phyloP scores from a whole-genome alignment of 2,797 vertebrate species.

The Streptopelia turtur region DNA sequence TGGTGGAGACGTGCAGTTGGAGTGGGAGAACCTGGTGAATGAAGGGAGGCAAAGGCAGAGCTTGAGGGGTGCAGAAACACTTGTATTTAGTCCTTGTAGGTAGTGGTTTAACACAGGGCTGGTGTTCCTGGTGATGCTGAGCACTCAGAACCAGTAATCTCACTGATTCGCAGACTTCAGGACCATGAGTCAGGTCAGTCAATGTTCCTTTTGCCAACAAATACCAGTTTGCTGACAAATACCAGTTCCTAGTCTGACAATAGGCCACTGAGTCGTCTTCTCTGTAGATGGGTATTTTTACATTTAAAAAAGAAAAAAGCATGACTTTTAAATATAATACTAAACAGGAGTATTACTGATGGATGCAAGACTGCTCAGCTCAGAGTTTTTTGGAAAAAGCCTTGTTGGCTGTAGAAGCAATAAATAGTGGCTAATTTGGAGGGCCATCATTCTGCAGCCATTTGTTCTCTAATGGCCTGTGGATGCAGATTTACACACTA shows the following conservation, averaged over 20 bases:
- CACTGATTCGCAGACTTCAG: background rate
- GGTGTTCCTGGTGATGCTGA: background rate
- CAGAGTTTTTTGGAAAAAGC: background rate
- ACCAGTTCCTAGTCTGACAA: background rate
- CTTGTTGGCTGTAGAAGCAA: background rate
- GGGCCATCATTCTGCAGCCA: background rate
- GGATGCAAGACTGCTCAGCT: background rate
- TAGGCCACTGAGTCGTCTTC: background rate
- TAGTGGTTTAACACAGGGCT: rapidly evolving
- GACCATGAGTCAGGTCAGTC: background rate
- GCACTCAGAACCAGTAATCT: background rate
- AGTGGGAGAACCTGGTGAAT: background rate
- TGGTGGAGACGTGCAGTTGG: rapidly evolving
- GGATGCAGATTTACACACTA: background rate
- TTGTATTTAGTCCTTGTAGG: background rate
- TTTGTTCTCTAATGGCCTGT: background rate
- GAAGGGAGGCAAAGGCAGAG: background rate
- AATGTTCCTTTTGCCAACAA: background rate
- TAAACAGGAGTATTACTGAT: background rate
- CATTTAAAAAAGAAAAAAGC: background rate
- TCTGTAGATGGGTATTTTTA: background rate
- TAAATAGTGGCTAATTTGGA: background rate
- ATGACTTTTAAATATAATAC: background rate
- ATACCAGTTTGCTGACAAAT: background rate
- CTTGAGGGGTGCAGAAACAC: background rate